Percentiles rank a stretch among this genome's conserved stretches.
Evolutionary conservation across 1,140 invertebrate species (phyloP).

Genomic region (Meteorus sp.): DNA sequence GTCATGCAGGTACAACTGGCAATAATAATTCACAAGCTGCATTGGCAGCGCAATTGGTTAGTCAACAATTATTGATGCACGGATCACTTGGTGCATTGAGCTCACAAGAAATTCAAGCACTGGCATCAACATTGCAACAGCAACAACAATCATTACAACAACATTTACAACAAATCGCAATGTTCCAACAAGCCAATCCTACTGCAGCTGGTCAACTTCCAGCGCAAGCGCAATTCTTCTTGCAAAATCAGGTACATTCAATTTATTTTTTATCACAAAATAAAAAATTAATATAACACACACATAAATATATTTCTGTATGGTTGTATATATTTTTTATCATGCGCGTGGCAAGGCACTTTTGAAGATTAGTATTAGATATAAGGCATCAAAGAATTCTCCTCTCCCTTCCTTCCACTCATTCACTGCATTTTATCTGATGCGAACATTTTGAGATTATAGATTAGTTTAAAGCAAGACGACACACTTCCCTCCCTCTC

Average conservation of each 20-base stretch:
- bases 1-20: conserved; percentile 50
- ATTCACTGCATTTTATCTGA: conserved; percentile 15
- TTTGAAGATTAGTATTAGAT: conserved; percentile 11
- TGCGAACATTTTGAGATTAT: neutral
- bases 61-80: conserved; percentile 65
- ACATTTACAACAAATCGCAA: conserved; percentile 72
- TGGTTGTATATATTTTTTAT: neutral
- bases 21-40: conserved; percentile 65
- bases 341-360: neutral
- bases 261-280: conserved; percentile 11
- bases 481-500: neutral
- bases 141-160: conserved; percentile 67
- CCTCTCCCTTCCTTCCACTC: too few species aligned
- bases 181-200: conserved; percentile 65
- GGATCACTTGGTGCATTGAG: conserved; percentile 58
- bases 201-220: conserved; percentile 60
- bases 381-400: neutral
- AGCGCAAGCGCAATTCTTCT: conserved; percentile 72
- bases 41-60: conserved; percentile 68
- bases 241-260: conserved; percentile 75
- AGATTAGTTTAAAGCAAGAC: conserved; percentile 20
- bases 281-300: too few species aligned
- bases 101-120: conserved; percentile 65
- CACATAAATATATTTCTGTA: too few species aligned
- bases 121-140: conserved; percentile 69